A percentile compares a stretch with the other conserved stretches of the same genome.
Conservation (phyloP, 2,888 invertebrate species). For the Clostera curtula region DNA sequence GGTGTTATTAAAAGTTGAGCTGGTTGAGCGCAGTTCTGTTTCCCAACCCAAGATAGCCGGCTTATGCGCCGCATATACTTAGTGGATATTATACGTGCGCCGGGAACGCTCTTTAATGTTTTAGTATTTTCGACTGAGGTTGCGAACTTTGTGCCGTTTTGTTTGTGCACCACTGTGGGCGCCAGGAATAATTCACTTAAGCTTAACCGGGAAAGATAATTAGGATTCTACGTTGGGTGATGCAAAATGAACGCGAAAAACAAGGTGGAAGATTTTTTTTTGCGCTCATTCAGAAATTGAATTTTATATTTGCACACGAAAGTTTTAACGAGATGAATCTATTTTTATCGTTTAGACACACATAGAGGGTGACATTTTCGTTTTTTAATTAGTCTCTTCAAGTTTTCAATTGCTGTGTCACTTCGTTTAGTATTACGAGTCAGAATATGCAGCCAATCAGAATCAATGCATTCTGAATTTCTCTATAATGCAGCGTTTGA, state of each 20-base stretch:
- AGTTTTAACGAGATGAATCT: constrained; percentile 64
- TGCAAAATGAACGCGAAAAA: constrained; percentile 73
- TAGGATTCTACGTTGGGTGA: constrained; percentile 72
- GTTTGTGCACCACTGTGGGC: constrained; percentile 71
- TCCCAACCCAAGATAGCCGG: constrained; percentile 64
- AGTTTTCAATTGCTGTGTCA: too few relatives aligned
- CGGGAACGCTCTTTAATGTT: constrained; percentile 69
- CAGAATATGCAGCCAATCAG: constrained; percentile 30
- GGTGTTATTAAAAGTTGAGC: constrained; percentile 72
- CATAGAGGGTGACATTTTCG: constrained; percentile 43
- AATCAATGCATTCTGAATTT: constrained; percentile 39
- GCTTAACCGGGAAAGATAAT: constrained; percentile 75
- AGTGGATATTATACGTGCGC: constrained; percentile 67
- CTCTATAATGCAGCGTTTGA: constrained; percentile 52
- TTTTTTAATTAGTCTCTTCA: constrained; percentile 48
- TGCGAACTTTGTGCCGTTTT: constrained; percentile 68
- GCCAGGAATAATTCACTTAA: constrained; percentile 73
- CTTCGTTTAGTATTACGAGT: too few relatives aligned
- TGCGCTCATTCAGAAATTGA: constrained; percentile 71
- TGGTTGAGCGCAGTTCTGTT: constrained; percentile 58
- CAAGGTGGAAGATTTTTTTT: constrained; percentile 67
- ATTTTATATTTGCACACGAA: constrained; percentile 69
- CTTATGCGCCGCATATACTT: constrained; percentile 62
- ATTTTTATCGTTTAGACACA: constrained; percentile 50
- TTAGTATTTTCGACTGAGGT: constrained; percentile 73